Evolutionary conservation across 2,113 vertebrate species (phyloP).

Genomic region (Haliaeetus leucogaster): DNA sequence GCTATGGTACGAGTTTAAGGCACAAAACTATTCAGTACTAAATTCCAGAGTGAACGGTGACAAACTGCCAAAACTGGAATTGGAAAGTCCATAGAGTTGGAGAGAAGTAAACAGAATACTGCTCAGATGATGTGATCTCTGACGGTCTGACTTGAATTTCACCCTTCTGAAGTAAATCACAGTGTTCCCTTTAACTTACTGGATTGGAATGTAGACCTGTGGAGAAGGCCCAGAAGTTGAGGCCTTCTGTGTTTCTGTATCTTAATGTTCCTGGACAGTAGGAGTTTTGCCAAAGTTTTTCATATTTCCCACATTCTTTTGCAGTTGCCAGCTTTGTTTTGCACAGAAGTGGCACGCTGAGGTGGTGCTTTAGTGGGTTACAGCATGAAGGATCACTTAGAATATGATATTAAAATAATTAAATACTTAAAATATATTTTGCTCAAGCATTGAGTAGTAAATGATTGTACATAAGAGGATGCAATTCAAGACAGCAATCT

Average conservation of each 20-base stretch:
- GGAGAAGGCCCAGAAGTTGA: neutral
- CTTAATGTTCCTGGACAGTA: neutral
- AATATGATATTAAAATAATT: neutral
- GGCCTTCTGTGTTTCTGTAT: neutral
- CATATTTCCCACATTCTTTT: neutral
- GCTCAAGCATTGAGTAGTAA: constrained; percentile 2
- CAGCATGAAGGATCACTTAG: neutral
- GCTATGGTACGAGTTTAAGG: neutral
- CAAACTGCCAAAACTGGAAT: neutral
- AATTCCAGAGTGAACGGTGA: neutral
- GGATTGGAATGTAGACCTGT: neutral
- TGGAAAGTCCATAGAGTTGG: neutral
- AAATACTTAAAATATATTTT: constrained; percentile 37
- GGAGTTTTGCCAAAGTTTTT: neutral
- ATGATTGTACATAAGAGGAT: neutral
- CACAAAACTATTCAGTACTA: neutral
- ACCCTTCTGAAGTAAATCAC: neutral
- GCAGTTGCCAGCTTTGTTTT: neutral
- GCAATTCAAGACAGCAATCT: neutral
- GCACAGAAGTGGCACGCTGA: neutral
- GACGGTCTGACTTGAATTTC: neutral
- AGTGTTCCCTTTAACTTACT: neutral
- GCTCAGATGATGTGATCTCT: neutral
- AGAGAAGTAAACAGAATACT: neutral
- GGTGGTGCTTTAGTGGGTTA: neutral